Conservation (phyloP, 2,888 invertebrate species). For the Cantharis nigra region DNA sequence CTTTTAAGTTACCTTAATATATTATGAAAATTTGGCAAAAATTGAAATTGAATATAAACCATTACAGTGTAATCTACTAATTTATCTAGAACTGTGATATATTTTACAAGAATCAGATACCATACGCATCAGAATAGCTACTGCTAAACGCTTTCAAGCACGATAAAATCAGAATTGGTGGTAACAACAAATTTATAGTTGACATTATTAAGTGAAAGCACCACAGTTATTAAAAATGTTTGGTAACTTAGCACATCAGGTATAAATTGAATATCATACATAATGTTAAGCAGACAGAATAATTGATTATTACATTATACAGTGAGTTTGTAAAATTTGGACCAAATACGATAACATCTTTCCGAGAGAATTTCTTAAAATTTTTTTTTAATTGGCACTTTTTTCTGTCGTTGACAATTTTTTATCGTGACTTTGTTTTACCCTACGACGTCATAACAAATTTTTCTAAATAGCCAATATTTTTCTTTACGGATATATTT, state of each 20-base stretch:
- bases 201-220: background rate
- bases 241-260: background rate
- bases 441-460: no score
- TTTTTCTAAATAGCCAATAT: no score
- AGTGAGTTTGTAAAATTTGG: no score
- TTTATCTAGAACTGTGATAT: background rate
- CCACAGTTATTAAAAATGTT: background rate
- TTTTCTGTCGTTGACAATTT: no score
- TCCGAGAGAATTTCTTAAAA: no score
- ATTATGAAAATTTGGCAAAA: background rate
- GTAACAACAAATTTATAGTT: background rate
- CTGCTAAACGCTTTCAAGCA: background rate
- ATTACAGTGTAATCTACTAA: background rate
- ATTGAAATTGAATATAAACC: background rate
- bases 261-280: background rate
- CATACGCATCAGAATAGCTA: background rate
- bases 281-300: background rate
- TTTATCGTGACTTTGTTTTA: no score
- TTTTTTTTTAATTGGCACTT: no score
- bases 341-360: no score
- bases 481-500: no score
- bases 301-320: no score
- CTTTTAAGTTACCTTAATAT: background rate
- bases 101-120: background rate
- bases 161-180: background rate